Percentiles rank a stretch among this genome's conserved stretches.
Conservation (phyloP, 2,113 vertebrate species). For the Corynorhinus townsendii region DNA sequence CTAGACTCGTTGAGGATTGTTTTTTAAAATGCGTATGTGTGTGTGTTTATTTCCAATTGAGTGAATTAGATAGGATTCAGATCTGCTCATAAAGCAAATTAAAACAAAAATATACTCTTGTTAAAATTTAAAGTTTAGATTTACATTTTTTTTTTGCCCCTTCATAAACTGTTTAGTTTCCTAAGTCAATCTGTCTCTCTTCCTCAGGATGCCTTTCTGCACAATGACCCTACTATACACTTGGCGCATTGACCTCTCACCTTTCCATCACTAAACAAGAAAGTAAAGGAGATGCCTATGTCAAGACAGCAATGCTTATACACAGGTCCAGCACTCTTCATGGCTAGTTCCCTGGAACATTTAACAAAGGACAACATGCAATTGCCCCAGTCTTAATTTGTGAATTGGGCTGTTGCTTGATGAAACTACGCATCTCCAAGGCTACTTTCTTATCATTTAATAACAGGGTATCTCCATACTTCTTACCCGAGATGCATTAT, state of each 20-base stretch:
- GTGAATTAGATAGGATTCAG: not conserved
- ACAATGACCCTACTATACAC: not conserved
- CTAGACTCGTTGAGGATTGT: not conserved
- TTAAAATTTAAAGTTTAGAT: not conserved
- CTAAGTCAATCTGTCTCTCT: not conserved
- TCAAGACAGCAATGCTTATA: not conserved
- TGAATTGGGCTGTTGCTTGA: not conserved
- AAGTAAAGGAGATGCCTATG: not conserved
- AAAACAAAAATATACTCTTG: not conserved
- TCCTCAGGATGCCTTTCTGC: not conserved
- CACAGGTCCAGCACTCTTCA: not conserved
- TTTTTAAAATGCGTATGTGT: not conserved
- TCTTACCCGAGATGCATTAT: not conserved
- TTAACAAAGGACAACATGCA: not conserved
- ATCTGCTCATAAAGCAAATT: not conserved
- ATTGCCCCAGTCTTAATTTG: not conserved
- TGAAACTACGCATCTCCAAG: not conserved
- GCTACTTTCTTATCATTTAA: not conserved
- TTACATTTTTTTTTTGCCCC: not conserved
- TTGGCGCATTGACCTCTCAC: not conserved
- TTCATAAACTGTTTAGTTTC: not conserved
- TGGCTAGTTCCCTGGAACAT: not conserved
- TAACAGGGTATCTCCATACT: accelerated
- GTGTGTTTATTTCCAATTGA: not conserved
- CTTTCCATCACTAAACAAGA: not conserved